Base-by-base conservation (phyloP, 2,113 vertebrate species). In the Pitta sordida region DNA sequence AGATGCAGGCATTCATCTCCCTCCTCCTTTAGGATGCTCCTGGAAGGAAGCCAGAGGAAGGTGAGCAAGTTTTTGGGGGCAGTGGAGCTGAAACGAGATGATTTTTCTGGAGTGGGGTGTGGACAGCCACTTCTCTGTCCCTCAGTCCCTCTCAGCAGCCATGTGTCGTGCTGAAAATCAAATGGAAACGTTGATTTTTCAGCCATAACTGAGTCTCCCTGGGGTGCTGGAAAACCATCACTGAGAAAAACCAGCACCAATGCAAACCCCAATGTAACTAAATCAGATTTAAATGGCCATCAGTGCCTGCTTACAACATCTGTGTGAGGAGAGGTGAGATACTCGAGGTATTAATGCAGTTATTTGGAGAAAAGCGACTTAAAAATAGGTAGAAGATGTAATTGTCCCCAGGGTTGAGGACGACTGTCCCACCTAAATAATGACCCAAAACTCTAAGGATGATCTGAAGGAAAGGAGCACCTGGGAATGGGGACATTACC, bases 281-380 rank as follows among this genome's bases (percentile, higher is more conserved):
- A 85, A 32, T 20, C 5, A 12, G 23, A 15, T 20, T 18, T 5
- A 27, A 59, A 27, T 18, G 32, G 37, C 27, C 17, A 29, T 15
- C 14, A 9, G 9, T 10, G 29, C 52, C 51, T 58, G 22, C 13
- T 3, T 2, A 14, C 9, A 44, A 13, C 23, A 27, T 2, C 34
- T 16, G 8, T 8, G 0, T 21, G 9, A 34, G 43, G 51, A 73
- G 0, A n/a, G n/a, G 11, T 22, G 37, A 58, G n/a, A 6, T 9
- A 15, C 0, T 26, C 5, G 41, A 51, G 27, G 46, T 46, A 9
- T 51, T 41, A 44, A 49, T 20, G 32, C 43, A 78, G 46, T 13
- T 64, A 13, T 24, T 74, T 83, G 15, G 62, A 73, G 58, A 67
- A 85, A 13, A 11, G 7, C 79, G 36, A 36, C 12, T 55, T 90